Evolutionary conservation across 2,888 invertebrate genomes (phyloP).

Genomic region (Oligia latruncula): DNA sequence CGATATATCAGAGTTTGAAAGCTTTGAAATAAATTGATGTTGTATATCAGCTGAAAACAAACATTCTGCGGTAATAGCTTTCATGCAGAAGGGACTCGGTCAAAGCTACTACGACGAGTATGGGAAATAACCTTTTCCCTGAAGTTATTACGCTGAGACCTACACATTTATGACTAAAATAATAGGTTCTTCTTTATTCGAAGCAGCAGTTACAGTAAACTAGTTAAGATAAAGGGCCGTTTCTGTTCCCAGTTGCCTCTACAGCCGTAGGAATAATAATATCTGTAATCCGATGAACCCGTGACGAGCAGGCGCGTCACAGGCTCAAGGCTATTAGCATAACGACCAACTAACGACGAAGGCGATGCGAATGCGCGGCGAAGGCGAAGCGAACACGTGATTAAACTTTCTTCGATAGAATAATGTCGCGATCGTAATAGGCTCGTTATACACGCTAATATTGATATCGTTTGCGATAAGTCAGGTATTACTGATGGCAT

Average conservation of each 20-base stretch:
- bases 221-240: constrained; percentile 4
- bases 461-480: constrained; percentile 21
- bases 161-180: background rate
- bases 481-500: background rate
- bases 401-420: constrained; percentile 48
- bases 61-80: background rate
- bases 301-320: constrained; percentile 58
- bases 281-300: constrained; percentile 60
- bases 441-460: constrained; percentile 30
- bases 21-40: background rate
- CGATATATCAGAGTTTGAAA: background rate
- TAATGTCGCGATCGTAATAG: constrained; percentile 33
- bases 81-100: background rate
- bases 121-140: background rate
- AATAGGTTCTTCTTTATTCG: background rate
- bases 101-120: background rate
- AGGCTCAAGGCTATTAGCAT: constrained; percentile 70
- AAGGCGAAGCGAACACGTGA: constrained; percentile 42
- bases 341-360: constrained; percentile 75
- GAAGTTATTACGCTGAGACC: background rate
- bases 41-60: background rate
- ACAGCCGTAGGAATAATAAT: constrained; percentile 37
- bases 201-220: background rate
- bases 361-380: constrained; percentile 36
- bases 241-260: constrained; percentile 11